Conservation (phyloP, 1,140 invertebrate genomes). For the Tetragonula clypearis region DNA sequence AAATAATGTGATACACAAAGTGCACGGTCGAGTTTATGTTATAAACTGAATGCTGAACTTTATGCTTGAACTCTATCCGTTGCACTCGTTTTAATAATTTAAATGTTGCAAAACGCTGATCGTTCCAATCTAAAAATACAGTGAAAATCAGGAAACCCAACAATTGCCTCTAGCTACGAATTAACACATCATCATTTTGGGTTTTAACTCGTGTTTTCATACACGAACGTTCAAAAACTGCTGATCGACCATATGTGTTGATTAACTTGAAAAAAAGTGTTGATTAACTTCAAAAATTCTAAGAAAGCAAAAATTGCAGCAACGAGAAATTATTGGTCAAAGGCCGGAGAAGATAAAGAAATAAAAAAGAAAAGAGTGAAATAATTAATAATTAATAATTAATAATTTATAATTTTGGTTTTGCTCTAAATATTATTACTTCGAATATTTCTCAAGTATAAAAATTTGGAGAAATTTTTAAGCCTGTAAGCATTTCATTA, state of each 20-base stretch:
- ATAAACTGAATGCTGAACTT: no score
- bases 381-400: no score
- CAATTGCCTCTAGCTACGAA: not conserved
- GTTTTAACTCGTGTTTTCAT: no score
- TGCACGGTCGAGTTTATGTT: not conserved
- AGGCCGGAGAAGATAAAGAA: not conserved
- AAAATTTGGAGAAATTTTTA: no score
- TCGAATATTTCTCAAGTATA: no score
- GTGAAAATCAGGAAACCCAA: not conserved
- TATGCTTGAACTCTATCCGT: not conserved
- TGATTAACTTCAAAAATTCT: accelerated
- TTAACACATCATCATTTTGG: no score
- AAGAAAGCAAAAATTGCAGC: not conserved
- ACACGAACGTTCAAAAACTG: no score
- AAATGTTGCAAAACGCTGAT: not conserved
- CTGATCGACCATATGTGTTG: no score
- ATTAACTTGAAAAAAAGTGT: not conserved
- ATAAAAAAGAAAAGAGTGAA: no score
- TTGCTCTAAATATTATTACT: no score
- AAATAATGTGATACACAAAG: not conserved
- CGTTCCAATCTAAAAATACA: not conserved
- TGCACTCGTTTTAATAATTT: not conserved
- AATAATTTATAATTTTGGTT: no score
- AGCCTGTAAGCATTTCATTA: no score
- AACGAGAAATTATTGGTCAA: not conserved